phyloP scores from a whole-genome alignment of 2,797 vertebrate genomes.

The Podarcis lilfordi region DNA sequence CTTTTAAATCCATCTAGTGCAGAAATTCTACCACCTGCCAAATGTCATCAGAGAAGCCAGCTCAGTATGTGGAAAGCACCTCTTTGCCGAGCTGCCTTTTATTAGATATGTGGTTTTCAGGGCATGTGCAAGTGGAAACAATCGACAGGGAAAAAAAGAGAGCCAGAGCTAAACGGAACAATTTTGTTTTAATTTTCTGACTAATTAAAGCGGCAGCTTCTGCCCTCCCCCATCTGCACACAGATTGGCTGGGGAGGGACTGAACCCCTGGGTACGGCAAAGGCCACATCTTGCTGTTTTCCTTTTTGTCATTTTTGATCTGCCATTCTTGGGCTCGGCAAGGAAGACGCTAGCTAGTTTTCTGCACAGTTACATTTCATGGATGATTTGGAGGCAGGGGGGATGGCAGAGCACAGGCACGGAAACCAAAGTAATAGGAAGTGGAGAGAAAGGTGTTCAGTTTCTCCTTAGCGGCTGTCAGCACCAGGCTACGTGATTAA shows the following conservation, averaged over 20 bases:
- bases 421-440: not conserved
- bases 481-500: not conserved
- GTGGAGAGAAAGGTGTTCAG: not conserved
- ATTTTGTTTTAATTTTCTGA: conserved; percentile 34
- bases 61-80: not conserved
- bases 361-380: not conserved
- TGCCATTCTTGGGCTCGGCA: not conserved
- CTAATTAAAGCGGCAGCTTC: not conserved
- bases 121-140: not conserved
- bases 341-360: not conserved
- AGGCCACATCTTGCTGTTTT: no score
- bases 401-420: not conserved
- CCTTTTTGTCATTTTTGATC: not conserved
- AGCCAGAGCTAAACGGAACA: not conserved
- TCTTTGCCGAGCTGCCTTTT: not conserved
- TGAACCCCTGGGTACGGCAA: not conserved
- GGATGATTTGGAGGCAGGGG: not conserved
- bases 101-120: not conserved
- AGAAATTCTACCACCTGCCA: not conserved
- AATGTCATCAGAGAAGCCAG: not conserved
- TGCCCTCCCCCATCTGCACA: not conserved
- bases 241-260: not conserved
- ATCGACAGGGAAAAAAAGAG: not conserved
- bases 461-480: not conserved
- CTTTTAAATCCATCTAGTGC: not conserved